A percentile compares a stretch with the other conserved stretches of the same genome.
phyloP scores from a whole-genome alignment of 2,888 invertebrate genomes.

The Limenitis camilla region DNA sequence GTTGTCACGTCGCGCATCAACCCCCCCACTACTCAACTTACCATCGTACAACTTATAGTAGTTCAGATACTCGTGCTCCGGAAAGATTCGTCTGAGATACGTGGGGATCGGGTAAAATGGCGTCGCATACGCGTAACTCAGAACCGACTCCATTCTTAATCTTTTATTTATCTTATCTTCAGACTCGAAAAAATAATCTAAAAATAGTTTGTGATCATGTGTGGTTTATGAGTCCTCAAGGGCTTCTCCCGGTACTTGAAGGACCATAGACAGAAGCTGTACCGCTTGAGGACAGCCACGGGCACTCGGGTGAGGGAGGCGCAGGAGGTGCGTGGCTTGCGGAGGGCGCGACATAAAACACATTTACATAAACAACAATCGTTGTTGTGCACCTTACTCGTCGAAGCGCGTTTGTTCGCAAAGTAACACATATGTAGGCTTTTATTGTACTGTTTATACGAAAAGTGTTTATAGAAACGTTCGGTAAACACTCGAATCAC shows the following conservation, averaged over 20 bases:
- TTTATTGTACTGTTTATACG: constrained; percentile 33
- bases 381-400: constrained; percentile 56
- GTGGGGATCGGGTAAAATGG: constrained; percentile 47
- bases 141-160: background rate
- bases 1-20: too few species aligned
- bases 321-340: constrained; percentile 51
- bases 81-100: constrained; percentile 46
- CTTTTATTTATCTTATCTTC: background rate
- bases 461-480: constrained; percentile 5
- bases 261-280: constrained; percentile 64
- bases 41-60: constrained; percentile 62
- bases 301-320: constrained; percentile 60
- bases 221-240: too few species aligned
- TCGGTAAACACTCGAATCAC: background rate
- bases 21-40: too few species aligned
- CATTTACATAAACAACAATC: constrained; percentile 55
- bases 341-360: constrained; percentile 51
- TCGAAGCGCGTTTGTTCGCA: constrained; percentile 40
- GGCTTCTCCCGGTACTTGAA: constrained; percentile 53
- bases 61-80: constrained; percentile 46
- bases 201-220: too few species aligned
- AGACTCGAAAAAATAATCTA: too few species aligned
- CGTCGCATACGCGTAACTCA: constrained; percentile 29
- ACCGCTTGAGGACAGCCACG: constrained; percentile 56
- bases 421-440: constrained; percentile 69